These are phyloP conservation scores for Puffinus mauretanicus DNA, from an alignment of 2,113 vertebrate species.

Conservation along the genomic window DNA sequence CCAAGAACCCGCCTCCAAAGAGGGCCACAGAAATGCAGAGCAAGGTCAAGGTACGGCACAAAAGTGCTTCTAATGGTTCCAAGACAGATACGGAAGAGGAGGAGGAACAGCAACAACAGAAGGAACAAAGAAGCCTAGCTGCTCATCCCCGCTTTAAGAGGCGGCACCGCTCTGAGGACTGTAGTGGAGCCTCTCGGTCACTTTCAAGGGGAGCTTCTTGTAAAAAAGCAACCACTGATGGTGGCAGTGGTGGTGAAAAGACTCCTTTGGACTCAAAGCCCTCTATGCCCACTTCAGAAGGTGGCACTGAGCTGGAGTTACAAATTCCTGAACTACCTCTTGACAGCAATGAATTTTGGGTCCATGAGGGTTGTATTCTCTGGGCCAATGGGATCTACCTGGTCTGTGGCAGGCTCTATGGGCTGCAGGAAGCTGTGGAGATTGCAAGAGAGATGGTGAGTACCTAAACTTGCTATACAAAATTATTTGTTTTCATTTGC, in stretches of 20 bases:
- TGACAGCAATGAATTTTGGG: slow-evolving; percentile 98
- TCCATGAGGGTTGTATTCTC: slow-evolving; percentile 95
- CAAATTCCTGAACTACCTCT: slow-evolving; percentile 98
- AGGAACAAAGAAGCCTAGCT: slow-evolving; percentile 88
- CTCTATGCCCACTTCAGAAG: slow-evolving; percentile 80
- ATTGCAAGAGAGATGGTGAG: slow-evolving; percentile 97
- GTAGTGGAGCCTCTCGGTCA: slow-evolving; percentile 84
- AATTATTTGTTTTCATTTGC: background rate
- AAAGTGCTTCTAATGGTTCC: slow-evolving; percentile 79
- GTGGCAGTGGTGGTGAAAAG: slow-evolving; percentile 74
- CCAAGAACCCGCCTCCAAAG: slow-evolving; percentile 92
- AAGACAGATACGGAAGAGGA: slow-evolving; percentile 80
- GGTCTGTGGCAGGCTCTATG: slow-evolving; percentile 94
- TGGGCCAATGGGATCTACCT: slow-evolving; percentile 99
- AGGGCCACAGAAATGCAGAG: slow-evolving; percentile 76
- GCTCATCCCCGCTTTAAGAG: slow-evolving; percentile 94
- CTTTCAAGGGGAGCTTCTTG: slow-evolving; percentile 88
- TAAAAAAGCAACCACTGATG: slow-evolving; percentile 81
- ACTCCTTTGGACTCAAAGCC: slow-evolving; percentile 76
- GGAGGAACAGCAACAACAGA: slow-evolving; percentile 77
- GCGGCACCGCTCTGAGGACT: slow-evolving; percentile 93
- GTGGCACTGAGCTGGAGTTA: slow-evolving; percentile 88
- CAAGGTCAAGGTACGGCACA: slow-evolving; percentile 82
- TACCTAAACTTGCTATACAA: background rate
- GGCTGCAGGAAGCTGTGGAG: slow-evolving; percentile 97